A percentile compares a stretch with the other conserved stretches of the same genome.
These are phyloP conservation scores for Rhodeus uyekii DNA, from an alignment of 2,797 vertebrate species.

Conservation along the genomic window DNA sequence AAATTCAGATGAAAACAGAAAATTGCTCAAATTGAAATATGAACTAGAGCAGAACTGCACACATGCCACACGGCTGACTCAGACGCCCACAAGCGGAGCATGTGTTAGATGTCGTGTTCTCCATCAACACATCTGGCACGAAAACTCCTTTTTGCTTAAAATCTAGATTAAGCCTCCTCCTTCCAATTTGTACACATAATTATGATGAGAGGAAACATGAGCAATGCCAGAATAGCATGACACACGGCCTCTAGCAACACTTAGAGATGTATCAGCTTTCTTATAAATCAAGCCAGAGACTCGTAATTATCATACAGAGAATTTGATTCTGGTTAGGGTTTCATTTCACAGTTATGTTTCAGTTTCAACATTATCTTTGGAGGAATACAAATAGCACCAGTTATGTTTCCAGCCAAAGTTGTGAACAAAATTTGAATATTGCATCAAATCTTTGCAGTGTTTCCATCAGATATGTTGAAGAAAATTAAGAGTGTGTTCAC, in stretches of 20 bases:
- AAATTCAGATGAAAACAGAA: slow-evolving; percentile 7
- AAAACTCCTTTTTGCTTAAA: neutral
- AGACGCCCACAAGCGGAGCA: slow-evolving; percentile 1
- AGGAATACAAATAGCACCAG: neutral
- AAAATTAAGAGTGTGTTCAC: too few species aligned
- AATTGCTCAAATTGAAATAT: slow-evolving; percentile 18
- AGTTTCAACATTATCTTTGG: neutral
- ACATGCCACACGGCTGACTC: neutral
- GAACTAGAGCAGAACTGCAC: neutral
- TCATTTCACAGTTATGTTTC: slow-evolving; percentile 1
- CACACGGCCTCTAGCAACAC: slow-evolving; percentile 3
- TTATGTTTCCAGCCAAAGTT: neutral
- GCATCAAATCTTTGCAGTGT: neutral
- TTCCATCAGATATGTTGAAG: too few species aligned
- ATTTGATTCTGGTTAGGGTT: slow-evolving; percentile 5
- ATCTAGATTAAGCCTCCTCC: slow-evolving; percentile 10
- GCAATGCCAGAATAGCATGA: neutral
- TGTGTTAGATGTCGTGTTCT: slow-evolving; percentile 6
- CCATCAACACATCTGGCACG: slow-evolving; percentile 12
- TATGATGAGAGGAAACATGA: neutral
- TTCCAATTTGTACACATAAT: slow-evolving; percentile 1
- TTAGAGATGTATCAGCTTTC: slow-evolving; percentile 15
- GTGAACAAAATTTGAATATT: neutral
- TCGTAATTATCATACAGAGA: slow-evolving; percentile 20
- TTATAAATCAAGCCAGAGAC: neutral